Evolutionary conservation across 2,888 invertebrate species (phyloP).

Genomic region (Gymnoscelis rufifasciata): DNA sequence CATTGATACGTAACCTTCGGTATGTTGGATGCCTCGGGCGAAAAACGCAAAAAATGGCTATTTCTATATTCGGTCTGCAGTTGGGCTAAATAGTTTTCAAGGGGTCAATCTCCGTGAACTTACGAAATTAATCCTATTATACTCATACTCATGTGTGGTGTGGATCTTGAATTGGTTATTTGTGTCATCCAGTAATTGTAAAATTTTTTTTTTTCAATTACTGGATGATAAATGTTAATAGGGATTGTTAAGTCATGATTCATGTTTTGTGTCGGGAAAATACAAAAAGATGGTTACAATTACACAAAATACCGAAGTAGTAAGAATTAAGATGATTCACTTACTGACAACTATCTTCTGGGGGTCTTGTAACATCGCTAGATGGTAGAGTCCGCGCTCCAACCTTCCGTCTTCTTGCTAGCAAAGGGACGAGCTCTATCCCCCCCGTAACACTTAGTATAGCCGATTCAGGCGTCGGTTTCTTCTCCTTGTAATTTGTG

Average conservation of each 20-base stretch:
- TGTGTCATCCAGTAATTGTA: slow-evolving; percentile 1
- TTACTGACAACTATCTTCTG: slow-evolving; percentile 65
- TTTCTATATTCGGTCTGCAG: slow-evolving; percentile 17
- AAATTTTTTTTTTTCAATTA: too few relatives aligned
- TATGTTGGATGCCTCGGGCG: slow-evolving; percentile 6
- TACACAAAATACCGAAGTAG: too few relatives aligned
- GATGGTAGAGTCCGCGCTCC: slow-evolving; percentile 71
- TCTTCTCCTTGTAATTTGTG: slow-evolving; percentile 39
- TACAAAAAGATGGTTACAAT: too few relatives aligned
- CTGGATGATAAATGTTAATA: too few relatives aligned
- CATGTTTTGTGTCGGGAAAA: too few relatives aligned
- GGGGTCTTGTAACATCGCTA: slow-evolving; percentile 68
- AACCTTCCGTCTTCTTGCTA: slow-evolving; percentile 81
- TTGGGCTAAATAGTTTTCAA: slow-evolving; percentile 19
- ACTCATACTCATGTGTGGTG: too few relatives aligned
- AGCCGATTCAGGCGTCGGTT: slow-evolving; percentile 60
- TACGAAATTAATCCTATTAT: slow-evolving; percentile 40
- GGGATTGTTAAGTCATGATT: too few relatives aligned
- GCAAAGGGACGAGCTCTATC: slow-evolving; percentile 86
- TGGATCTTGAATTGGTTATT: slow-evolving; percentile 10
- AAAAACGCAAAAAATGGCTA: slow-evolving; percentile 1
- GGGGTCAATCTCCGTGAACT: slow-evolving; percentile 22
- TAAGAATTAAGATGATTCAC: too few relatives aligned
- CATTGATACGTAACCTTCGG: slow-evolving; percentile 26
- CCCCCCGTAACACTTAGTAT: slow-evolving; percentile 80